phyloP scores from a whole-genome alignment of 1,140 invertebrate species.

The Drosophila pachea region DNA sequence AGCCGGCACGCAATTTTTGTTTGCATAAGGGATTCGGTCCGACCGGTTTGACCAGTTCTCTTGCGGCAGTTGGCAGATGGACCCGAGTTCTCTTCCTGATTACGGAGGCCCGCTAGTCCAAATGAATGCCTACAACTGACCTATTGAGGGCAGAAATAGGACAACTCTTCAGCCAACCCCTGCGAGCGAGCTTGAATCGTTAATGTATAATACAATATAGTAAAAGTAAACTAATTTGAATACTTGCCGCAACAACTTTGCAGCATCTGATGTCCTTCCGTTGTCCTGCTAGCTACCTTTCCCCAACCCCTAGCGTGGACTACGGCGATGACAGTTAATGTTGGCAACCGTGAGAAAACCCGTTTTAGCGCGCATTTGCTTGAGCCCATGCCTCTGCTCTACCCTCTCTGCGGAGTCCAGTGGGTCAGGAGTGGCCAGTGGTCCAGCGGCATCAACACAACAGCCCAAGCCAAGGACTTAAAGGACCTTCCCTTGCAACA shows the following conservation, averaged over 20 bases:
- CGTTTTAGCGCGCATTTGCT: constrained; percentile 45
- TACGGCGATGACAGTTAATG: constrained; percentile 6
- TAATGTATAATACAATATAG: constrained; percentile 3
- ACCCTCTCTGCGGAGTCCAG: not conserved
- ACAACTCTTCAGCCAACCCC: constrained; percentile 38
- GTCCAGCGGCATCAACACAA: not conserved
- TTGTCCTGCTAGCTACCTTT: constrained; percentile 28
- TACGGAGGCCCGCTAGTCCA: constrained; percentile 21
- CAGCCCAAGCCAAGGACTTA: not conserved
- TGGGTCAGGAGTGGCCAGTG: constrained; percentile 51
- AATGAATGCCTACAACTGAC: constrained; percentile 40
- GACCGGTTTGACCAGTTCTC: constrained; percentile 45
- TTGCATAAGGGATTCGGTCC: not conserved
- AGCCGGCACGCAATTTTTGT: not conserved
- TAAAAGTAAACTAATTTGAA: constrained; percentile 42
- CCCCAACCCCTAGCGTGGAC: not conserved
- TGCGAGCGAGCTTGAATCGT: not conserved
- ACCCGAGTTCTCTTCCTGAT: not conserved
- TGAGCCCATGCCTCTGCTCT: constrained; percentile 23
- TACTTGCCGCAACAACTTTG: constrained; percentile 37
- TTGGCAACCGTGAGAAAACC: constrained; percentile 68
- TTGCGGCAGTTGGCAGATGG: not conserved
- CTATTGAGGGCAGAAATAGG: not conserved
- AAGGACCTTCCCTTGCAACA: not conserved
- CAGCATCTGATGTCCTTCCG: constrained; percentile 12